Evolutionary conservation across 2,888 invertebrate genomes (phyloP), one percentile per base, ranked within the genome.

Genomic region (Empis livida): DNA sequence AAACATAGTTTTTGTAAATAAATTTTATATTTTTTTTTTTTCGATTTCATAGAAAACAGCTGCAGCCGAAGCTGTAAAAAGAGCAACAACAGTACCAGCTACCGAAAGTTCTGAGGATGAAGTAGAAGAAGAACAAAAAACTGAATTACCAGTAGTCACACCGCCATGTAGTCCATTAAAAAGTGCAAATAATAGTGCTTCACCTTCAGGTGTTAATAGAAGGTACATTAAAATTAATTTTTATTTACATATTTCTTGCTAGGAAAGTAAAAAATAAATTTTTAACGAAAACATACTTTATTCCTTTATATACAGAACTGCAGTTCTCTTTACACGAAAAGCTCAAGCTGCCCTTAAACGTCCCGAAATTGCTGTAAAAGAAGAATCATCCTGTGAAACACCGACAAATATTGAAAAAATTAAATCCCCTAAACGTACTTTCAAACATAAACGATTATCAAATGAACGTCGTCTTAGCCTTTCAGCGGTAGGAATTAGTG

Each of bases 311-410:
- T 49, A 1, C 44, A 68, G 86, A 58, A 86, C 83, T 17, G 82
- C 86, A n/a, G 85, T 87, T 23, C 67, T 87, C 30, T 82, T 87
- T 57, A 83, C 84, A 10, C 74, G 83, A 43, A 86, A 86, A 65
- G 80, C 80, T 2, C 78, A 78, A 59, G 77, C 78, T 2, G 70
- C 71, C 51, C 59, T 70, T 39, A 69, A 74, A 58, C 61, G 65
- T 48, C 69, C 69, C 6, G 64, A 56, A 49, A 30, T 53, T 35
- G 35, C 45, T 2, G 46, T 48, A n/a, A 54, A 54, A 30, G 55
- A 50, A 35, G 59, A 58, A 46, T 54, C 55, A 8, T 56, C 55
- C 32, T 48, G 51, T 42, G 52, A 57, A 5, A 56, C 55, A 27
- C 49, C 57, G 5, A 54, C 55, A 10, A 43, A 47, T 51, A 40